These are phyloP conservation scores for Psammodynastes pulverulentus DNA, from an alignment of 2,113 vertebrate species.

Conservation along the genomic window DNA sequence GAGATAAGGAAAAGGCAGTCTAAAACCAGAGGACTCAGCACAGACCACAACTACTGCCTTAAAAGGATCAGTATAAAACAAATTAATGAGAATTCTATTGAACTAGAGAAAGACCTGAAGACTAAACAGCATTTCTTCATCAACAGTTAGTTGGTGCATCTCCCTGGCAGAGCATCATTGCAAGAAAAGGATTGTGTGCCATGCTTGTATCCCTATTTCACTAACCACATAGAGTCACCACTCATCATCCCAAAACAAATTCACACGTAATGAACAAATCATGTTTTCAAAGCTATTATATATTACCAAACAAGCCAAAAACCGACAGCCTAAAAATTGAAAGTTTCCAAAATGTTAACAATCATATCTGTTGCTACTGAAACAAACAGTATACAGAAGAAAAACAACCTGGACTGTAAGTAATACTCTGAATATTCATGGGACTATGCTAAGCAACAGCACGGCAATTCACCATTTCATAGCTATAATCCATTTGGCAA, in stretches of 20 bases:
- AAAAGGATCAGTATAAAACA: not conserved
- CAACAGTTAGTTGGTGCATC: not conserved
- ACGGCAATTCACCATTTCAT: not conserved
- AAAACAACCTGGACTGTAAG: not conserved
- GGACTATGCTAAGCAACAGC: not conserved
- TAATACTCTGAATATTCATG: not conserved
- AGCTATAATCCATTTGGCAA: not conserved
- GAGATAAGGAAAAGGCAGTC: not conserved
- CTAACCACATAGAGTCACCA: not conserved
- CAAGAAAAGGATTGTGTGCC: not conserved
- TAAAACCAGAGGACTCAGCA: not conserved
- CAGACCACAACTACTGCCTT: not conserved
- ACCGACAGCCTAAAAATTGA: not conserved
- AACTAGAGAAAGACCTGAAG: not conserved
- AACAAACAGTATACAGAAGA: not conserved
- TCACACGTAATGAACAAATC: not conserved
- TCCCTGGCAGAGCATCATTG: not conserved
- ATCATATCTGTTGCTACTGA: not conserved
- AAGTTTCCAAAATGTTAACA: not conserved
- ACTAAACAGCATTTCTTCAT: not conserved
- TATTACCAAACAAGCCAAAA: not conserved
- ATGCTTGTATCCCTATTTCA: not conserved
- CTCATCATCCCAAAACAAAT: not conserved
- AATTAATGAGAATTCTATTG: not conserved
- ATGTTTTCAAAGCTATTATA: not conserved